phyloP scores from a whole-genome alignment of 2,888 invertebrate species.

The Mythimna impura region DNA sequence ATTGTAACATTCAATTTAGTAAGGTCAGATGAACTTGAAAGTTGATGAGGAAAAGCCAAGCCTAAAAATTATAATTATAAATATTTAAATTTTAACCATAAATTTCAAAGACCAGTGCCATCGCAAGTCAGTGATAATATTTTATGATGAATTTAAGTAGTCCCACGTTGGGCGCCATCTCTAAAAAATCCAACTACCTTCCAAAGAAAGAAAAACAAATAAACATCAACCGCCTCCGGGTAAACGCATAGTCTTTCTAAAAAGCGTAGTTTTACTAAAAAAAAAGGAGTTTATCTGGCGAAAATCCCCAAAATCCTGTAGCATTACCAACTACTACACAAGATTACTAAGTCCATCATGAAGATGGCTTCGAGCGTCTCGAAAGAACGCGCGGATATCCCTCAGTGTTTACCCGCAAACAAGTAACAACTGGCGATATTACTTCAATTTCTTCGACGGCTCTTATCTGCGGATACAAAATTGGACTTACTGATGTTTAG shows the following conservation, averaged over 20 bases:
- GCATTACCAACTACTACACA: conserved; percentile 69
- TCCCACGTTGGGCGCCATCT: conserved; percentile 49
- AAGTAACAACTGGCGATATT: conserved; percentile 80
- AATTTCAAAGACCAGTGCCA: not conserved
- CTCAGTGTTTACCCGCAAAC: conserved; percentile 77
- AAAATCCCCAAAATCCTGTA: conserved; percentile 62
- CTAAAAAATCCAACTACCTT: conserved; percentile 26
- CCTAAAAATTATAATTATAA: not conserved
- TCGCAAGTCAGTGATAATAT: not conserved
- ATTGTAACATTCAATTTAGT: conserved; percentile 1
- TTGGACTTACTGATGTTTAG: conserved; percentile 61
- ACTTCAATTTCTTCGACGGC: conserved; percentile 81
- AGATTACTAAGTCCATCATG: conserved; percentile 78
- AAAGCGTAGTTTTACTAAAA: conserved; percentile 57
- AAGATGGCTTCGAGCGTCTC: conserved; percentile 68
- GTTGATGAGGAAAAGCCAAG: not conserved
- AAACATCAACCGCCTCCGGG: conserved; percentile 17
- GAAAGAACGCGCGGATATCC: conserved; percentile 65
- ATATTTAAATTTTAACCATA: not conserved
- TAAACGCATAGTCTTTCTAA: conserved; percentile 43
- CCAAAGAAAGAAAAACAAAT: conserved; percentile 17
- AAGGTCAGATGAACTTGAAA: conserved; percentile 16
- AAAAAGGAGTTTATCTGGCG: conserved; percentile 65
- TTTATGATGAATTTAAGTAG: not conserved
- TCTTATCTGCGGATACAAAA: conserved; percentile 76